Conservation (phyloP, 2,888 invertebrate genomes). For the Campopleginae sp. region DNA sequence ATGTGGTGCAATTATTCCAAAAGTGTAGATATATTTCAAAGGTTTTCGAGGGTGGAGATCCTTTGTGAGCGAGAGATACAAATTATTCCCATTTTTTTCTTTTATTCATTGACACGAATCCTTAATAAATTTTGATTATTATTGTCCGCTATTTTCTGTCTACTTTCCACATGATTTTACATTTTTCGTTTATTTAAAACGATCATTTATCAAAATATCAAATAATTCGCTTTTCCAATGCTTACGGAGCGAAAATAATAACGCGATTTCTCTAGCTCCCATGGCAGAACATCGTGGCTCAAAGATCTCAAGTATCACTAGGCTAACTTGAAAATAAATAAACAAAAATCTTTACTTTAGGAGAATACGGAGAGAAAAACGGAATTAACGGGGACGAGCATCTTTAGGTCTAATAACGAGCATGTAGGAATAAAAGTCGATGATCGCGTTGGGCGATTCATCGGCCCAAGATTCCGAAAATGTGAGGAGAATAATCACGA, state of each 20-base stretch:
- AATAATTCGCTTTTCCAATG: not conserved
- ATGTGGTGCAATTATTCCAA: conserved; percentile 32
- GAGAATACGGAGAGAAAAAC: conserved; percentile 32
- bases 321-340: conserved; percentile 68
- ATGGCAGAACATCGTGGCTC: conserved; percentile 39
- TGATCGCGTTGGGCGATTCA: conserved; percentile 27
- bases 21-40: conserved; percentile 31
- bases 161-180: not conserved
- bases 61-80: conserved; percentile 8
- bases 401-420: conserved; percentile 49
- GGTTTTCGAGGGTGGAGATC: conserved; percentile 5
- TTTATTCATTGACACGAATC: not conserved
- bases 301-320: conserved; percentile 74
- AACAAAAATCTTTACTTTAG: conserved; percentile 42
- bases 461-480: conserved; percentile 34
- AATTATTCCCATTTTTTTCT: not conserved
- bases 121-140: not conserved
- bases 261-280: conserved; percentile 13
- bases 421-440: conserved; percentile 57
- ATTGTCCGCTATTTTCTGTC: not conserved
- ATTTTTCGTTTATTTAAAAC: not conserved
- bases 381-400: conserved; percentile 26
- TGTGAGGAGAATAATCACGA: conserved; percentile 22
- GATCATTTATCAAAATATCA: not conserved
- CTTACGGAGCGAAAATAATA: not conserved